Conservation (phyloP, 1,140 invertebrate species). For the Coelopa frigida region DNA sequence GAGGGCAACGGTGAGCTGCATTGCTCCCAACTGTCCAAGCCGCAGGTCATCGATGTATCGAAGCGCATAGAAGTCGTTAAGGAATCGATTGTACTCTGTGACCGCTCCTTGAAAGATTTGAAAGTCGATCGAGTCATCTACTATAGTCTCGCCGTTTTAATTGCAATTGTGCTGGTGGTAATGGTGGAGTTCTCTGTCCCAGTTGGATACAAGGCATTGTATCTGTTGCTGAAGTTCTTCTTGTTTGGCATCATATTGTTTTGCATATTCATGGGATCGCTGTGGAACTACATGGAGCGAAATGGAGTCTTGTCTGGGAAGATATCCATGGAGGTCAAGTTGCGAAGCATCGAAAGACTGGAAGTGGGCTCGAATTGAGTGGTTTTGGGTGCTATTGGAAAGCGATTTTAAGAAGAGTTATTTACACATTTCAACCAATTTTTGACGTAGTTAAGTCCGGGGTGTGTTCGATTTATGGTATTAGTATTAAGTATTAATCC, state of each 20-base stretch:
- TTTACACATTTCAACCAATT: no score
- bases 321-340: slow-evolving; percentile 53
- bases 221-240: slow-evolving; percentile 52
- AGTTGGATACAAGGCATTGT: slow-evolving; percentile 45
- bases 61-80: slow-evolving; percentile 46
- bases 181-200: slow-evolving; percentile 41
- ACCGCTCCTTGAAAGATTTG: slow-evolving; percentile 51
- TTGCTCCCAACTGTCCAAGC: slow-evolving; percentile 6
- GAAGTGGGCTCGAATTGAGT: no score
- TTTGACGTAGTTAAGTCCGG: no score
- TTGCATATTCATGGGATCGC: slow-evolving; percentile 63
- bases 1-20: slow-evolving; percentile 10
- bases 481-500: no score
- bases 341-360: slow-evolving; percentile 20
- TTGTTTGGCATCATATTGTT: slow-evolving; percentile 60
- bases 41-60: slow-evolving; percentile 7
- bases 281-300: slow-evolving; percentile 72
- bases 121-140: slow-evolving; percentile 54
- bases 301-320: slow-evolving; percentile 67
- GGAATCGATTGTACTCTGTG: slow-evolving; percentile 56
- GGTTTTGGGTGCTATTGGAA: not conserved
- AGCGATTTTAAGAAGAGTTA: no score
- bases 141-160: slow-evolving; percentile 48
- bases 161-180: slow-evolving; percentile 42
- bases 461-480: no score